Conservation (phyloP, 2,888 invertebrate genomes). For the Netelia melanura region DNA sequence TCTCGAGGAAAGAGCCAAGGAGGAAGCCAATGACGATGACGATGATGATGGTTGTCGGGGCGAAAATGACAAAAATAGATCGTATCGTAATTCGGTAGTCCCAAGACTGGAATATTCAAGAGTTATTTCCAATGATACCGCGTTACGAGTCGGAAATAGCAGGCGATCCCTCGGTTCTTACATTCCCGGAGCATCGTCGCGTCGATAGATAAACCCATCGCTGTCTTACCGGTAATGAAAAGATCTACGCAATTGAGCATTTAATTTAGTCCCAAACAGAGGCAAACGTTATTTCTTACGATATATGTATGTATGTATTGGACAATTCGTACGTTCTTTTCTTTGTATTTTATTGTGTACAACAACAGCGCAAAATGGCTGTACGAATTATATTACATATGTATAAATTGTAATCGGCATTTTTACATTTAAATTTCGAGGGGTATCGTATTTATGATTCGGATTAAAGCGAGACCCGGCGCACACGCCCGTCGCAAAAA, state of each 20-base stretch:
- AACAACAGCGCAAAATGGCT: slow-evolving; percentile 75
- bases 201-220: too few relatives aligned
- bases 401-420: slow-evolving; percentile 82
- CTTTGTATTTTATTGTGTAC: slow-evolving; percentile 78
- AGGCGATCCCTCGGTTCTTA: too few relatives aligned
- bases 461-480: neutral
- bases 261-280: neutral
- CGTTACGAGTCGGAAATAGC: too few relatives aligned
- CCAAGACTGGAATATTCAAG: too few relatives aligned
- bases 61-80: slow-evolving; percentile 56
- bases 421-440: slow-evolving; percentile 72
- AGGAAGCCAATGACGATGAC: neutral
- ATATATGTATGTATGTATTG: neutral
- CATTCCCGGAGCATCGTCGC: too few relatives aligned
- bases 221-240: too few relatives aligned
- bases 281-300: neutral
- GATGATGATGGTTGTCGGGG: slow-evolving; percentile 21
- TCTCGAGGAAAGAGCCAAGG: too few relatives aligned
- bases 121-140: too few relatives aligned
- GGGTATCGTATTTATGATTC: slow-evolving; percentile 71
- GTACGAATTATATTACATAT: slow-evolving; percentile 83
- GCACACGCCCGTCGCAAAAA: slow-evolving; percentile 68
- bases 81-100: neutral
- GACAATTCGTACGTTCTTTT: slow-evolving; percentile 8
- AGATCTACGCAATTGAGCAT: too few relatives aligned